Base-by-base conservation (phyloP, 1,140 invertebrate genomes). In the Leptestheria dahalacensis region DNA sequence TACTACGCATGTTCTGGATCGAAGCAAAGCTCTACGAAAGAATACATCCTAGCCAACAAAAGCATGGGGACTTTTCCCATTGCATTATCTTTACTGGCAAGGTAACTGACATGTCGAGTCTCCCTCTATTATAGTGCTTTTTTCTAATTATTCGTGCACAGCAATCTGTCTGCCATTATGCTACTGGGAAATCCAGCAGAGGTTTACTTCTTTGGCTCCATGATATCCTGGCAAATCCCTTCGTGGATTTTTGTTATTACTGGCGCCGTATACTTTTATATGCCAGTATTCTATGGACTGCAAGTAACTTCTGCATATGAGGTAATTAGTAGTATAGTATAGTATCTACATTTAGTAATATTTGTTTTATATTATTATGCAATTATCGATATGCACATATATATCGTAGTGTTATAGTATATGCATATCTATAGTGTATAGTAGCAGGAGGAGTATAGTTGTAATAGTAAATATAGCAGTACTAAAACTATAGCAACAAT, bases 301-400 rank as follows among this genome's bases (percentile, higher is more conserved):
- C 57, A 86, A 62, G 70, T 95, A 48, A 93, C 88, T 12, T 87
- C 73, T 58, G 70, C 70, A 18, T 76, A 75, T 65, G 70, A 76
- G 69, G 74, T 75, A 68, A 63, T n/a, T n/a, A n/a, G n/a, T n/a
- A n/a, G n/a, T n/a, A n/a, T n/a, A n/a, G n/a, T n/a, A n/a, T n/a
- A n/a, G n/a, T n/a, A n/a, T n/a, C n/a, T n/a, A n/a, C n/a, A n/a
- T n/a, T n/a, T n/a, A n/a, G n/a, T n/a, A n/a, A n/a, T n/a, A n/a
- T n/a, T n/a, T n/a, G n/a, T n/a, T n/a, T n/a, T n/a, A n/a, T n/a
- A n/a, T n/a, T n/a, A n/a, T n/a, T n/a, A n/a, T n/a, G n/a, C n/a
- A n/a, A n/a, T n/a, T n/a, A n/a, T n/a, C n/a, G n/a, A n/a, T n/a
- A n/a, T n/a, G n/a, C n/a, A n/a, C n/a, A n/a, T n/a, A n/a, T n/a